phyloP scores from a whole-genome alignment of 2,797 vertebrate genomes.

The Onychomys arenicola region DNA sequence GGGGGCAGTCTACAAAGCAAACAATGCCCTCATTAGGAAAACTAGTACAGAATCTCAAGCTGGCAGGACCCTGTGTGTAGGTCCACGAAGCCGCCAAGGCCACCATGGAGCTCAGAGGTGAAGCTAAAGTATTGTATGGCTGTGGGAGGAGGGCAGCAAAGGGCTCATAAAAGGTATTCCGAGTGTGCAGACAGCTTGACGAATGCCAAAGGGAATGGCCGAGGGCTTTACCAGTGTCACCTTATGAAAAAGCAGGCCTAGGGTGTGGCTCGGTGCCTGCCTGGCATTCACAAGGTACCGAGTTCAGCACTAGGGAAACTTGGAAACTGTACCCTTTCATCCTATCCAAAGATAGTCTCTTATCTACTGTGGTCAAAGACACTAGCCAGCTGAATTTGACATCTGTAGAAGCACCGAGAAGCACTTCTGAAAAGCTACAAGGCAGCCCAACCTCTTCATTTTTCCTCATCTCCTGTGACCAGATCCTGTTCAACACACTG shows the following conservation, averaged over 20 bases:
- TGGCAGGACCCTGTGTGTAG: constrained; percentile 45
- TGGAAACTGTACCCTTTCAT: not conserved
- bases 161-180: not conserved
- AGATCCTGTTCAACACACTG: not conserved
- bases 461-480: not conserved
- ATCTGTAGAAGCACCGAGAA: not conserved
- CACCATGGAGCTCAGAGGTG: not conserved
- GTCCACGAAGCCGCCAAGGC: not conserved
- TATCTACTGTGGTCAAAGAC: not conserved
- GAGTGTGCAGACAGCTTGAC: not conserved
- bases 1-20: constrained; percentile 72
- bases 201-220: not conserved
- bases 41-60: constrained; percentile 21
- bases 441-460: not conserved
- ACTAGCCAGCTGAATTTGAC: not conserved
- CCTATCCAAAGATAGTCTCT: not conserved
- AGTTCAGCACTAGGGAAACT: not conserved
- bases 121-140: not conserved
- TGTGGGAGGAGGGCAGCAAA: not conserved
- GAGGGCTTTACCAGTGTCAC: not conserved
- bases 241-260: not conserved
- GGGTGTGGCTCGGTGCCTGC: not conserved
- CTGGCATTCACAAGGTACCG: not conserved
- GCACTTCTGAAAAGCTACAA: constrained; percentile 58
- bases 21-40: constrained; percentile 76